phyloP scores from a whole-genome alignment of 2,113 vertebrate species.

The Seriola quinqueradiata region DNA sequence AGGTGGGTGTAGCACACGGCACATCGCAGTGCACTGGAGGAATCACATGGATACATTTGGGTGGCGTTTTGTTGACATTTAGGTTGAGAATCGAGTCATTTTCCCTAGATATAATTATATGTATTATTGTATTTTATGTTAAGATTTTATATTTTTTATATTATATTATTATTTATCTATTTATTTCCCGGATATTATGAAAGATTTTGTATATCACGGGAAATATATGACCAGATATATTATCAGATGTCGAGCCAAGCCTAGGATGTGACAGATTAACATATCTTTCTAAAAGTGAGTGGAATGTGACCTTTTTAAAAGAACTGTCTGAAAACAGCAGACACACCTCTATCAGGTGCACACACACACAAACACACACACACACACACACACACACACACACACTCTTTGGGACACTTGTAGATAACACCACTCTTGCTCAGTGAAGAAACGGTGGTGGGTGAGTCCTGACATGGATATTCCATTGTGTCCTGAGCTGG shows the following conservation, averaged over 20 bases:
- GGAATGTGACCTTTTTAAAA: background rate
- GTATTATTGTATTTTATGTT: no score
- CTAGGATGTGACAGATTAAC: background rate
- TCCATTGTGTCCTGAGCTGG: conserved; percentile 61
- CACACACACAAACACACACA: conserved; percentile 12
- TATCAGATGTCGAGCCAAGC: no score
- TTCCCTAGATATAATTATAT: no score
- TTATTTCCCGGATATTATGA: no score
- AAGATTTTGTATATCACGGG: no score
- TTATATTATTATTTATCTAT: no score
- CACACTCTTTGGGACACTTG: conserved; percentile 19
- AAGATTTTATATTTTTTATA: no score
- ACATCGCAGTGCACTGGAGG: no score
- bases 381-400: conserved; percentile 1
- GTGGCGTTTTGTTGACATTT: background rate
- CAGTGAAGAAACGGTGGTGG: background rate
- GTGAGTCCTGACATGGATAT: conserved; percentile 54
- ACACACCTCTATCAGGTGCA: background rate
- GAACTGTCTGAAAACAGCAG: background rate
- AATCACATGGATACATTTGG: no score
- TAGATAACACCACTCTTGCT: background rate
- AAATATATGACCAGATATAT: no score
- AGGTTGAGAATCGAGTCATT: background rate
- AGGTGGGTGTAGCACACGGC: conserved; percentile 80
- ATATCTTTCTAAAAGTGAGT: background rate